These are phyloP conservation scores for Trissolcus brochymenae DNA, from an alignment of 2,888 invertebrate species.

Conservation along the genomic window DNA sequence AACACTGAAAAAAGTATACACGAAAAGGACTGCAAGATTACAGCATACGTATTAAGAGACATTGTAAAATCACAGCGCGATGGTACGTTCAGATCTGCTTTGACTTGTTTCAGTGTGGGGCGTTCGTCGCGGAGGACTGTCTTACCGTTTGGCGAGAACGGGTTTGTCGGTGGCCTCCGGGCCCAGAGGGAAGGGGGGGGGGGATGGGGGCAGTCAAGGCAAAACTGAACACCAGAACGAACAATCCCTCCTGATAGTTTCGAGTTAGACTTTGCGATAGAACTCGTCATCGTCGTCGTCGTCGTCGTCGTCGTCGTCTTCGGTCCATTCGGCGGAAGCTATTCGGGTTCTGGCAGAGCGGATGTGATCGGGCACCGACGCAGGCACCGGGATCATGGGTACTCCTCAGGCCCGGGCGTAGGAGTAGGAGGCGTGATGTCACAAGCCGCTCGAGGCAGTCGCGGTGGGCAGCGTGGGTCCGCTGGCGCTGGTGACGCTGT, in stretches of 20 bases:
- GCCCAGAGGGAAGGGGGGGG: background rate
- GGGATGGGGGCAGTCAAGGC: too few species aligned
- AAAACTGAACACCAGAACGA: conserved; percentile 8
- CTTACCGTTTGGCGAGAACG: background rate
- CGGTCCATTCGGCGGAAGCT: conserved; percentile 54
- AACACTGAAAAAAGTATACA: conserved; percentile 8
- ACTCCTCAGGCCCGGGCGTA: conserved; percentile 89
- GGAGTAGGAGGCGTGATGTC: conserved; percentile 81
- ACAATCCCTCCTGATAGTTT: background rate
- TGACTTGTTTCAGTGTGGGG: too few species aligned
- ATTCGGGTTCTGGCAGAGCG: conserved; percentile 9
- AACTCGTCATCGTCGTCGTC: conserved; percentile 59
- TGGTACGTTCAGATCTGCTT: conserved; percentile 8
- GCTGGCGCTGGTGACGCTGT: conserved; percentile 68
- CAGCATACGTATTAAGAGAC: conserved; percentile 3
- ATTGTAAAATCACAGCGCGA: conserved; percentile 9
- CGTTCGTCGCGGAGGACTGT: background rate
- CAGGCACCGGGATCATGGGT: conserved; percentile 46
- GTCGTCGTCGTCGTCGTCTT: conserved; percentile 51
- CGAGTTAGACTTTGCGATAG: conserved; percentile 15
- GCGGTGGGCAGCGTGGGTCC: conserved; percentile 78
- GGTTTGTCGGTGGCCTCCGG: background rate
- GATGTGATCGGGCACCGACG: conserved; percentile 10
- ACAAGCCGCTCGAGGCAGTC: conserved; percentile 86
- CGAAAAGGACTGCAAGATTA: background rate